phyloP scores from a whole-genome alignment of 2,888 invertebrate species.

The Agonopterix subpropinquella region DNA sequence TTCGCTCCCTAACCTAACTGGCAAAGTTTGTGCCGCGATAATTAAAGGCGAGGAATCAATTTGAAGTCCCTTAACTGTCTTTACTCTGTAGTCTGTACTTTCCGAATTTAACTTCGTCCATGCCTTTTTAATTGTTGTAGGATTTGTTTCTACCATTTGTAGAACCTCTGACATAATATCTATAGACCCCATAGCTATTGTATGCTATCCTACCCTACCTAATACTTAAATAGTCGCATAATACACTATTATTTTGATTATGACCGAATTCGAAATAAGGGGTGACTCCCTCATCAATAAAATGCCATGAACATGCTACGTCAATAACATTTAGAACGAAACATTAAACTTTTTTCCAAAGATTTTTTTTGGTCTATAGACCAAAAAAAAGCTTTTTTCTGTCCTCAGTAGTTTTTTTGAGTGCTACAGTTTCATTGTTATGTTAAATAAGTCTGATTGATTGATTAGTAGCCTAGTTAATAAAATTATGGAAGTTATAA shows the following conservation, averaged over 20 bases:
- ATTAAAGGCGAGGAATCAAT: conserved; percentile 62
- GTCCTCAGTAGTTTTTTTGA: too few relatives aligned
- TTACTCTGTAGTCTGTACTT: too few relatives aligned
- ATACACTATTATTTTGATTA: conserved; percentile 47
- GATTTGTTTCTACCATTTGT: neutral
- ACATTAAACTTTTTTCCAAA: too few relatives aligned
- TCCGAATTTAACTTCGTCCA: conserved; percentile 17
- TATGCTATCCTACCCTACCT: conserved; percentile 27
- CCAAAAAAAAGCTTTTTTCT: too few relatives aligned
- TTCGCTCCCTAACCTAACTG: conserved; percentile 53
- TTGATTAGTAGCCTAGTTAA: too few relatives aligned
- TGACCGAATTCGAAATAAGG: conserved; percentile 31
- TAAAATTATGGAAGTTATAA: too few relatives aligned
- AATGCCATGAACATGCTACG: conserved; percentile 18
- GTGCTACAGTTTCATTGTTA: too few relatives aligned
- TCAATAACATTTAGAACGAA: too few relatives aligned
- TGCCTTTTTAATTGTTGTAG: neutral
- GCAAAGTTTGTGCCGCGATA: conserved; percentile 50
- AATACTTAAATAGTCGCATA: conserved; percentile 34
- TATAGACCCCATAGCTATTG: conserved; percentile 27
- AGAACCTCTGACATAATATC: conserved; percentile 17
- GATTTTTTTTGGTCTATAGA: too few relatives aligned
- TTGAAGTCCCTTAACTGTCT: conserved; percentile 23
- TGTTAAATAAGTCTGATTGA: too few relatives aligned
- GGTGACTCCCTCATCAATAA: conserved; percentile 41